Evolutionary conservation across 2,888 invertebrate species (phyloP).

Genomic region (Tipula unca): DNA sequence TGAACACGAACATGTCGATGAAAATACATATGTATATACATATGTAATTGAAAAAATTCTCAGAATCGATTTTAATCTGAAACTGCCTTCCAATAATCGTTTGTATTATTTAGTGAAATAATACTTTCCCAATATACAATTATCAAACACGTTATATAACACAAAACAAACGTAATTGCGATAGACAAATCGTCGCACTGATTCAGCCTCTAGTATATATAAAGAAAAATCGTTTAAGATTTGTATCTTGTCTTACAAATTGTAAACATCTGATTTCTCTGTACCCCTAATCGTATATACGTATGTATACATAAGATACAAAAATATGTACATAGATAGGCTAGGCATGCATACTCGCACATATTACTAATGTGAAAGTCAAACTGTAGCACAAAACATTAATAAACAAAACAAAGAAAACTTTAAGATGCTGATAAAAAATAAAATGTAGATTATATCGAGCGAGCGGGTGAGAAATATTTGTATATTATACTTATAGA

Average conservation of each 20-base stretch:
- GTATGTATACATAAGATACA: neutral
- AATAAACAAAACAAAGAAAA: neutral
- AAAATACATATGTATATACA: no score
- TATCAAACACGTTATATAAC: neutral
- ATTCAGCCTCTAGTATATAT: neutral
- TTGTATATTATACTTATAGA: no score
- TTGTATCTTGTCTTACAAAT: conserved; percentile 14
- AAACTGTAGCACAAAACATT: neutral
- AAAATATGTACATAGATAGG: neutral
- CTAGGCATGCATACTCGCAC: neutral
- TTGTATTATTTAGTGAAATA: no score
- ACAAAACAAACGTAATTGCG: neutral
- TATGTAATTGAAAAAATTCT: neutral
- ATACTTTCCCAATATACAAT: neutral
- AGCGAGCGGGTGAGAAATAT: neutral
- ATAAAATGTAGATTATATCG: neutral
- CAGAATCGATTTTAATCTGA: neutral
- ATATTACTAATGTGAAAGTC: neutral
- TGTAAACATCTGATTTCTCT: neutral
- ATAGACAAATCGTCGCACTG: neutral
- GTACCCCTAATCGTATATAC: neutral
- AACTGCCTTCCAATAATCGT: neutral
- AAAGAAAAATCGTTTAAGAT: neutral
- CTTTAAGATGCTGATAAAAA: neutral
- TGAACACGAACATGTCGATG: neutral